phyloP scores from a whole-genome alignment of 2,797 vertebrate genomes.

The Allobates femoralis region DNA sequence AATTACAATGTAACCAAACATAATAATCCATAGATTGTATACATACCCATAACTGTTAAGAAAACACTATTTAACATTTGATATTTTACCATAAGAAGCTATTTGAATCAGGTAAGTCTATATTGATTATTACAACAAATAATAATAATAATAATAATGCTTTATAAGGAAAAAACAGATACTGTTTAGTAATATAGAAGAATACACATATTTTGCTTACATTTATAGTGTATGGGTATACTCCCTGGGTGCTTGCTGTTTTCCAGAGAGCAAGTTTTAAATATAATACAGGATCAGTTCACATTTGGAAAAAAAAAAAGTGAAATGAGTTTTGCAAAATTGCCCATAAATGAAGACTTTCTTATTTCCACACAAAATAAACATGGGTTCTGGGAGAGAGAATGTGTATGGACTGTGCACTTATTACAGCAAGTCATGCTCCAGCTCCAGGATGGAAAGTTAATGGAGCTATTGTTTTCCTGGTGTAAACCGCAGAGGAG shows the following conservation, averaged over 20 bases:
- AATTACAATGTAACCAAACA: no score
- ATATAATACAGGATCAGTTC: background rate
- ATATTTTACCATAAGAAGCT: no score
- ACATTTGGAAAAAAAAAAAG: background rate
- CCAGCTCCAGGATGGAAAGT: constrained; percentile 46
- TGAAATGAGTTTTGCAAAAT: background rate
- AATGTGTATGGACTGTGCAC: constrained; percentile 19
- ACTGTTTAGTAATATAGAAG: no score
- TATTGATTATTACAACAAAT: no score
- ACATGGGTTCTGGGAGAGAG: constrained; percentile 27
- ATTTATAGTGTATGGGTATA: background rate
- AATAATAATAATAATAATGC: no score
- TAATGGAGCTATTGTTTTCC: constrained; percentile 58
- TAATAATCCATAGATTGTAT: no score
- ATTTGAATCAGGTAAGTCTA: no score
- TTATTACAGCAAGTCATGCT: background rate
- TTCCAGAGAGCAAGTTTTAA: background rate
- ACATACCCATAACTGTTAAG: no score
- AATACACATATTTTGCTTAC: background rate
- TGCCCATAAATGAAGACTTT: constrained; percentile 17
- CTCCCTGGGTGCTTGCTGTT: background rate
- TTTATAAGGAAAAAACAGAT: no score
- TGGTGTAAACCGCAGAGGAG: constrained; percentile 41
- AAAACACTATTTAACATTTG: no score
- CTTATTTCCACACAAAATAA: constrained; percentile 37